Base-by-base conservation (phyloP, 2,113 vertebrate species). In the Apteryx owenii region DNA sequence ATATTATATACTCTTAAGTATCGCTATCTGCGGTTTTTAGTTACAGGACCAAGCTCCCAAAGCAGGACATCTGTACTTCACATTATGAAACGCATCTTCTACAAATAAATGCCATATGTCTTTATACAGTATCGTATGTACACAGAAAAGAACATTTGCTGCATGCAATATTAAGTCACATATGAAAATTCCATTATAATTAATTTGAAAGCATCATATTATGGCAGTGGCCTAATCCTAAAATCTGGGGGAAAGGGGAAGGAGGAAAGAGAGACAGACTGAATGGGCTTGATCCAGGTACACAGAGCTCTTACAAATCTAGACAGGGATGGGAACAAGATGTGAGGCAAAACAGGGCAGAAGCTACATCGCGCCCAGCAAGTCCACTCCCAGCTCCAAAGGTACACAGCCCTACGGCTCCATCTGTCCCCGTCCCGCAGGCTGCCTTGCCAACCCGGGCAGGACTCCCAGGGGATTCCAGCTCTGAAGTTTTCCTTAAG, bases 311-410 rank as follows among this genome's bases (percentile, higher is more conserved):
- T 68, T 48, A 70, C 7, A 53, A 42, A 83, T 90, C 62, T 21
- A 29, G 21, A 18, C 25, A 75, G 46, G 0, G 0, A 82, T 58
- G 21, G 48, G 50, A 87, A 66, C 3, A 10, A 77, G 12, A 15
- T 8, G 12, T 4, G 58, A 85, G 69, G 21, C n/a, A 66, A 81
- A 86, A 16, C 9, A 33, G 46, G 75, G 77, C 72, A 91, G 54
- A 73, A 81, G n/a, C 48, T 51, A 56, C 60, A 84, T 23, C 12
- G 7, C 0, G 0, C 6, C 51, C 16, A 4, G 2, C 0, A 4
- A 69, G 25, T 29, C 36, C 48, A 19, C 25, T 54, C n/a, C 9
- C 53, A 15, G 13, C 10, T 76, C 51, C 53, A 11, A 64, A 23
- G 7, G 18, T 69, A 48, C 48, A 51, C 8, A n/a, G n/a, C 8